A percentile compares a stretch with the other conserved stretches of the same genome.
phyloP scores from a whole-genome alignment of 2,113 vertebrate genomes.

The Ptilonorhynchus violaceus region DNA sequence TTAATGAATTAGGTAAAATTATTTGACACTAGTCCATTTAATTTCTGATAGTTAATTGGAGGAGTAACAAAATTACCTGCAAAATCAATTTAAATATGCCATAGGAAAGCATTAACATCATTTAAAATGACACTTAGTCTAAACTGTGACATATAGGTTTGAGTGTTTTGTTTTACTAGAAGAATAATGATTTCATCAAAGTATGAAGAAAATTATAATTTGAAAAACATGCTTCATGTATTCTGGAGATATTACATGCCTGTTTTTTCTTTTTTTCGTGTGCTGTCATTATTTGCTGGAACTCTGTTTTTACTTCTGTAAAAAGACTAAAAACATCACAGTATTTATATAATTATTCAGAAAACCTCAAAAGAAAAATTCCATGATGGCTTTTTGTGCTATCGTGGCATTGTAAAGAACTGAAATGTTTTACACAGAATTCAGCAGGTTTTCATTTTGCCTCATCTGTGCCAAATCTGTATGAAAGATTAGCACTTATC shows the following conservation, averaged over 20 bases:
- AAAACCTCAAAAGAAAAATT: not conserved
- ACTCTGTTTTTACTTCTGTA: not conserved
- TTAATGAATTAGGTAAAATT: not conserved
- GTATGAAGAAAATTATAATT: not conserved
- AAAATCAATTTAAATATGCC: not conserved
- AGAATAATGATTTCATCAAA: not conserved
- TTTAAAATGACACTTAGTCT: not conserved
- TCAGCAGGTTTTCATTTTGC: not conserved
- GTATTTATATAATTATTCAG: not conserved
- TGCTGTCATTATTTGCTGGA: not conserved
- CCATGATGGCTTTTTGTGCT: not conserved
- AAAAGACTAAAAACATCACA: not conserved
- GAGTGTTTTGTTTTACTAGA: not conserved
- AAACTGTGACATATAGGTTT: not conserved
- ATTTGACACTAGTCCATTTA: not conserved
- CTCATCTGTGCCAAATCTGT: not conserved
- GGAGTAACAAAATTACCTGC: not conserved
- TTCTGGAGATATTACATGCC: not conserved
- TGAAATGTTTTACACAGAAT: not conserved
- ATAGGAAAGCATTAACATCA: not conserved
- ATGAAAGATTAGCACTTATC: not conserved
- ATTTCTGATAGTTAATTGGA: not conserved
- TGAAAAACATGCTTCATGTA: not conserved
- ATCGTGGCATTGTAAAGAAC: not conserved
- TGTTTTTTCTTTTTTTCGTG: not conserved